A percentile compares a stretch with the other conserved stretches of the same genome.
Evolutionary conservation across 2,113 vertebrate genomes (phyloP).

Genomic region (Caracal caracal): DNA sequence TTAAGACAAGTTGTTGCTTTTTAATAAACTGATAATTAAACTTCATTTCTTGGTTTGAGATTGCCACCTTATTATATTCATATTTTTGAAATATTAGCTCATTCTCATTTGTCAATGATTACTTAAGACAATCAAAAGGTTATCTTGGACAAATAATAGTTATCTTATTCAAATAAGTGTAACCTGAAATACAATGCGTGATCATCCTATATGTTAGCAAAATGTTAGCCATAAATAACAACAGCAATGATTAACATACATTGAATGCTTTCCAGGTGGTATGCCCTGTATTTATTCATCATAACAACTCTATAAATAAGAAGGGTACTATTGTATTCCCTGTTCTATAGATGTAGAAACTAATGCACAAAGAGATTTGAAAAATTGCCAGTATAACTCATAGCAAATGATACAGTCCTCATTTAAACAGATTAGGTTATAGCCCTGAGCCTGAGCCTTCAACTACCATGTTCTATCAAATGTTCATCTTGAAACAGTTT

Average conservation of each 20-base stretch:
- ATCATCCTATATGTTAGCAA: background rate
- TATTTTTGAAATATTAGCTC: background rate
- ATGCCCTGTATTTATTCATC: background rate
- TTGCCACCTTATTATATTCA: background rate
- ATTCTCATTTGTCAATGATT: background rate
- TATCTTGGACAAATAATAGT: background rate
- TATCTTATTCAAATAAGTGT: background rate
- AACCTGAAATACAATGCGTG: background rate
- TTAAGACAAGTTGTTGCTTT: background rate
- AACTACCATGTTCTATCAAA: background rate
- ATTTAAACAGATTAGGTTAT: background rate
- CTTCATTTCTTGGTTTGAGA: background rate
- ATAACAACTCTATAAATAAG: background rate
- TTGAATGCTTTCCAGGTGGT: background rate
- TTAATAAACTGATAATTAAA: background rate
- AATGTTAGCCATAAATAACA: background rate
- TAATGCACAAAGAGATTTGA: background rate
- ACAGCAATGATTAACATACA: background rate
- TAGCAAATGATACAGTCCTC: background rate
- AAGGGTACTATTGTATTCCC: background rate
- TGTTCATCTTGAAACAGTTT: background rate
- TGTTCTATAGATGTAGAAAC: background rate
- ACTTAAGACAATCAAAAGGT: background rate
- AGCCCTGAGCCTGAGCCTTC: background rate
- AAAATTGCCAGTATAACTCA: background rate